Evolutionary conservation across 2,888 invertebrate genomes (phyloP).

Genomic region (Pandemis heparana): DNA sequence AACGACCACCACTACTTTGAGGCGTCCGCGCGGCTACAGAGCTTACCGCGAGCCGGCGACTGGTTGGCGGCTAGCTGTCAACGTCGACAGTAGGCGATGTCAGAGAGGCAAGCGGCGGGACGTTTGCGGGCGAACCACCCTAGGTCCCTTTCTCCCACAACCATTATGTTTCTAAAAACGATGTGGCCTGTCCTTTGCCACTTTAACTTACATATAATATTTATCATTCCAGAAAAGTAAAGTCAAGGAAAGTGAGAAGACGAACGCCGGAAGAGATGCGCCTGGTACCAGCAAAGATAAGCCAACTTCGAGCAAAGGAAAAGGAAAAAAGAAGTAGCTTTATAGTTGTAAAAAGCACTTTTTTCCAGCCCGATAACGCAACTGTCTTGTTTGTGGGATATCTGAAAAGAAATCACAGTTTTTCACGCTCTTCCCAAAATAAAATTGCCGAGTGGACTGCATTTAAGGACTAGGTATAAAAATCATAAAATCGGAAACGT

Average conservation of each 20-base stretch:
- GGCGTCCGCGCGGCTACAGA: no score
- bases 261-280: constrained; percentile 57
- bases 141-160: no score
- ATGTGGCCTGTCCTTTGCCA: no score
- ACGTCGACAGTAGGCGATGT: no score
- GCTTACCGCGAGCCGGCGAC: no score
- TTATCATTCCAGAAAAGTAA: constrained; percentile 69
- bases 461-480: neutral
- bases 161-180: no score
- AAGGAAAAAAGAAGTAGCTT: constrained; percentile 47
- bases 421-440: neutral
- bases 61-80: no score
- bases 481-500: neutral
- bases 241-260: constrained; percentile 60
- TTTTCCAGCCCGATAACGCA: neutral
- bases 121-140: no score
- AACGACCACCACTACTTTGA: no score
- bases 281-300: constrained; percentile 57
- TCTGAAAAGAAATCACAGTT: neutral
- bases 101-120: no score
- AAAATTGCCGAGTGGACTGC: neutral
- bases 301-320: constrained; percentile 48
- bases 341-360: neutral
- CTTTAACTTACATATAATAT: neutral
- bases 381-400: neutral